phyloP scores from a whole-genome alignment of 2,797 vertebrate species.

The Orientallactaga sibirica region DNA sequence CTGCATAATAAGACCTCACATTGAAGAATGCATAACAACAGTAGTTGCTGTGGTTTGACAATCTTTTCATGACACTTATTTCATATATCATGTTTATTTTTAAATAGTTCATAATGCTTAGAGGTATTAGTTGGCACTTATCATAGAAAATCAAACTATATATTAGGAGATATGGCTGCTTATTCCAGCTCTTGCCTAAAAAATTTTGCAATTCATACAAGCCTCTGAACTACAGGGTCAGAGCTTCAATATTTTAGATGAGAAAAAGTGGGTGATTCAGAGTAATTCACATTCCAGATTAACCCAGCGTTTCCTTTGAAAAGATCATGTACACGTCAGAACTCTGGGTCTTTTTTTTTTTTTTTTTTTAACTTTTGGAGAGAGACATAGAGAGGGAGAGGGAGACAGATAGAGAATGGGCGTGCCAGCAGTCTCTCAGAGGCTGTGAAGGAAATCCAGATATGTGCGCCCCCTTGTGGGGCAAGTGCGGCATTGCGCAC shows the following conservation, averaged over 20 bases:
- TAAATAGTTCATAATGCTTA: slow-evolving; percentile 14
- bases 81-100: slow-evolving; percentile 32
- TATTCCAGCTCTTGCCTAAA: background rate
- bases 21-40: slow-evolving; percentile 22
- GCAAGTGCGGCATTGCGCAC: too few relatives aligned
- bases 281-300: background rate
- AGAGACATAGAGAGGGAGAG: too few relatives aligned
- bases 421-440: too few relatives aligned
- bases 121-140: background rate
- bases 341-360: too few relatives aligned
- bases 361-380: too few relatives aligned
- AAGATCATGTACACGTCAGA: background rate
- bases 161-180: background rate
- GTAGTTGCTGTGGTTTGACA: background rate
- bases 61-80: slow-evolving; percentile 38
- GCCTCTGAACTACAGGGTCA: background rate
- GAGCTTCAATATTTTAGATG: background rate
- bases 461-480: too few relatives aligned
- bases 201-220: background rate
- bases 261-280: background rate
- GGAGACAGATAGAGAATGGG: too few relatives aligned
- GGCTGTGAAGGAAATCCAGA: too few relatives aligned
- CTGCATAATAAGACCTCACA: slow-evolving; percentile 30
- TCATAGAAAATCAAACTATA: too few relatives aligned
- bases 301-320: background rate